Conservation (phyloP, 2,888 invertebrate species). For the Zele albiditarsus region DNA sequence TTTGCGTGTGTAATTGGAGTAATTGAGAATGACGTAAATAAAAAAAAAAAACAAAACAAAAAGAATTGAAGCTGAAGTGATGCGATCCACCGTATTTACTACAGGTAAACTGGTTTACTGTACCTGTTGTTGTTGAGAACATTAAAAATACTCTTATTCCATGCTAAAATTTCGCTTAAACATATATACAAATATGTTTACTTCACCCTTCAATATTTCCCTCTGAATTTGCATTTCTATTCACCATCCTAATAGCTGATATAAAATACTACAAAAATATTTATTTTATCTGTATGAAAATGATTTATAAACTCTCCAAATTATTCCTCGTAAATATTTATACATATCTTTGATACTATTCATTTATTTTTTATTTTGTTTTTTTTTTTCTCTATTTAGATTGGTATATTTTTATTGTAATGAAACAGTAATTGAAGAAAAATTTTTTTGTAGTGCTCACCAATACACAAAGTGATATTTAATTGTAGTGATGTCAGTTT, state of each 20-base stretch:
- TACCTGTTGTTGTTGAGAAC: constrained; percentile 71
- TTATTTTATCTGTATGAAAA: background rate
- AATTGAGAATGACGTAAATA: constrained; percentile 14
- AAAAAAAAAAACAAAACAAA: constrained; percentile 42
- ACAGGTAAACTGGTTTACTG: constrained; percentile 70
- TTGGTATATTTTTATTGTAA: background rate
- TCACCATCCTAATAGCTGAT: background rate
- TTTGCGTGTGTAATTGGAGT: constrained; percentile 3
- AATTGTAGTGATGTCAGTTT: background rate
- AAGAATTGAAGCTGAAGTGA: constrained; percentile 40
- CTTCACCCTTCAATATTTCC: constrained; percentile 32
- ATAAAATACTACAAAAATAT: background rate
- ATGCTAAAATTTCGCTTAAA: constrained; percentile 62
- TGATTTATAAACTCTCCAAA: background rate
- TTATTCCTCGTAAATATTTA: background rate
- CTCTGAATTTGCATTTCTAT: background rate
- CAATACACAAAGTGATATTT: background rate
- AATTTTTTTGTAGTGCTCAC: background rate
- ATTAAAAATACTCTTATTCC: constrained; percentile 71
- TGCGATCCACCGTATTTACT: constrained; percentile 65
- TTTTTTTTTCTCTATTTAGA: background rate
- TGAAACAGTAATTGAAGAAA: background rate
- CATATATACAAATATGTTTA: constrained; percentile 55
- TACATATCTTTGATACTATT: too few species aligned
- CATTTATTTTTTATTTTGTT: background rate